Conservation (phyloP, 2,888 invertebrate genomes). For the Gerris lacustris region DNA sequence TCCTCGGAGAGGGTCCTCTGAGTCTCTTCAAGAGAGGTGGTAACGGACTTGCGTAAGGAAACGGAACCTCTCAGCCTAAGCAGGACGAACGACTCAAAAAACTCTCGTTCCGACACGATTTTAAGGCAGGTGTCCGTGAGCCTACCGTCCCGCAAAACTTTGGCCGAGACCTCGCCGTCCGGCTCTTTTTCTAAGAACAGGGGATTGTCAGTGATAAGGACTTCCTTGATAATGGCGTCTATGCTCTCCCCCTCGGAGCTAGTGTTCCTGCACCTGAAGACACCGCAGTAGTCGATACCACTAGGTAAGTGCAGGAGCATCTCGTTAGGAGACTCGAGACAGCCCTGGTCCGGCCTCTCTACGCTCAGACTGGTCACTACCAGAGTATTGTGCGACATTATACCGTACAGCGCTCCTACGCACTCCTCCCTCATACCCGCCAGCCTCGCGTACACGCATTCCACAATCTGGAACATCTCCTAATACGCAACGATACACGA, state of each 20-base stretch:
- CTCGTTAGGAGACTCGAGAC: slow-evolving; percentile 41
- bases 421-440: not conserved
- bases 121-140: slow-evolving; percentile 54
- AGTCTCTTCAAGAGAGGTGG: slow-evolving; percentile 6
- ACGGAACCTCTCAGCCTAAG: slow-evolving; percentile 41
- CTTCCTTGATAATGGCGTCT: slow-evolving; percentile 40
- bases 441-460: not conserved
- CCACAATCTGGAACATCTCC: not conserved
- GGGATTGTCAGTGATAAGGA: slow-evolving; percentile 70
- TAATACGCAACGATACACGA: too few relatives aligned
- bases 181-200: slow-evolving; percentile 48
- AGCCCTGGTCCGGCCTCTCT: not conserved
- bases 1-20: not conserved
- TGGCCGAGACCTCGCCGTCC: slow-evolving; percentile 48
- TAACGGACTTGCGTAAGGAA: slow-evolving; percentile 15
- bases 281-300: slow-evolving; percentile 64
- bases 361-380: not conserved
- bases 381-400: not conserved
- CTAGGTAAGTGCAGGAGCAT: slow-evolving; percentile 56
- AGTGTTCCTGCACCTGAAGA: slow-evolving; percentile 52
- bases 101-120: slow-evolving; percentile 47
- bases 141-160: slow-evolving; percentile 58
- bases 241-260: slow-evolving; percentile 44
- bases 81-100: slow-evolving; percentile 58
- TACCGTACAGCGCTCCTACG: not conserved